These are phyloP conservation scores for Akabosia matsudoensis DNA, from an alignment of 1,140 invertebrate species.

Conservation along the genomic window DNA sequence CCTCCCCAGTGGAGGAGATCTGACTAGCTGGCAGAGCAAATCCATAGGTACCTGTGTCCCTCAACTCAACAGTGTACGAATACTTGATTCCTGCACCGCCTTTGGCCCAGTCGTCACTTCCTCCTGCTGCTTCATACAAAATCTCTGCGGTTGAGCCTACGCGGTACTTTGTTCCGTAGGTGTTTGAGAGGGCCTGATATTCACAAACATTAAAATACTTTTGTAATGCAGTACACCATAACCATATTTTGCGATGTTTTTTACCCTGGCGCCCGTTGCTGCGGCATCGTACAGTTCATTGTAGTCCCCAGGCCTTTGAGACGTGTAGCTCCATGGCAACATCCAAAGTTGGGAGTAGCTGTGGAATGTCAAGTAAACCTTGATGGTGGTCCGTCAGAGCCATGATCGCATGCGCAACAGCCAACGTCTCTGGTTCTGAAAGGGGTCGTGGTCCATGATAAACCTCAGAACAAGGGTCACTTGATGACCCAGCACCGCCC, in stretches of 20 bases:
- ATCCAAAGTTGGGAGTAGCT: constrained; percentile 85
- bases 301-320: constrained; percentile 64
- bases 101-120: constrained; percentile 89
- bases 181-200: constrained; percentile 47
- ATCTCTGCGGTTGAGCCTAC: constrained; percentile 70
- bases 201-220: not conserved
- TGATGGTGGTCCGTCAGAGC: constrained; percentile 55
- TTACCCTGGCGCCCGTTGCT: no score
- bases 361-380: constrained; percentile 78
- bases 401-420: constrained; percentile 55
- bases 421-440: constrained; percentile 76
- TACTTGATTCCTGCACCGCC: constrained; percentile 76
- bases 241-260: no score
- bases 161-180: constrained; percentile 66
- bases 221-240: not conserved
- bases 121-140: constrained; percentile 64
- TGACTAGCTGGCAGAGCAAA: constrained; percentile 79
- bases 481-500: constrained; percentile 67
- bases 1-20: constrained; percentile 75
- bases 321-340: constrained; percentile 78
- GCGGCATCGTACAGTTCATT: constrained; percentile 59
- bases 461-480: constrained; percentile 73
- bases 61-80: constrained; percentile 79
- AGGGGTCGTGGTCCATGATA: constrained; percentile 73
- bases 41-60: constrained; percentile 72